Conservation (phyloP, 2,888 invertebrate species). For the Gibbula magus region DNA sequence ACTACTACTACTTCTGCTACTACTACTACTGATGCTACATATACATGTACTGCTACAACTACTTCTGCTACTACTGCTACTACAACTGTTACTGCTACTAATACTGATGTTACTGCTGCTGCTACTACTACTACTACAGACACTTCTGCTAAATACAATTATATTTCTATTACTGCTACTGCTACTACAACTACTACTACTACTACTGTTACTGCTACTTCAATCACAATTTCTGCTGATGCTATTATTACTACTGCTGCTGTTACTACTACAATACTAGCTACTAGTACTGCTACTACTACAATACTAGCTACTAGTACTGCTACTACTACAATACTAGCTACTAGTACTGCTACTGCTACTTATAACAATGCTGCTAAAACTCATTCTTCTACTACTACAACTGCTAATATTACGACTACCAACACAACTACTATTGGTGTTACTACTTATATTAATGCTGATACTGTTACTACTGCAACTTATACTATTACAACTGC, state of each 20-base stretch:
- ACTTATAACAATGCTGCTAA: conserved; percentile 28
- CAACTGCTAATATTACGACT: conserved; percentile 21
- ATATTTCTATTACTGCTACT: conserved; percentile 19
- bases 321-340: neutral
- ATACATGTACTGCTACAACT: too few species aligned
- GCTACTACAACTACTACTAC: conserved; percentile 25
- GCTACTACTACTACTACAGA: conserved; percentile 17
- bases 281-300: neutral
- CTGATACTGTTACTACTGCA: neutral
- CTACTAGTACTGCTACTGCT: conserved; percentile 26
- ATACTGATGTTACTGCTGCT: neutral
- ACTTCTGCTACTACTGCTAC: too few species aligned
- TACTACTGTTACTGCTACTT: conserved; percentile 26
- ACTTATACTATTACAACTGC: too few species aligned
- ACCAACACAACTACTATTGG: conserved; percentile 25
- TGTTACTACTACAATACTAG: neutral
- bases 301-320: too few species aligned
- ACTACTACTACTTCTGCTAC: too few species aligned
- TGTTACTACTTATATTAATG: conserved; percentile 27
- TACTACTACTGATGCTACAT: too few species aligned
- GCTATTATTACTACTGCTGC: neutral
- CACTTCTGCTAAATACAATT: neutral
- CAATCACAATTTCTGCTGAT: neutral
- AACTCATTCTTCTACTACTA: conserved; percentile 3
- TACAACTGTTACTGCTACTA: too few species aligned